A percentile compares a stretch with the other conserved stretches of the same genome.
These are phyloP conservation scores for Pagetopsis macropterus DNA, from an alignment of 2,797 vertebrate genomes.

Conservation along the genomic window DNA sequence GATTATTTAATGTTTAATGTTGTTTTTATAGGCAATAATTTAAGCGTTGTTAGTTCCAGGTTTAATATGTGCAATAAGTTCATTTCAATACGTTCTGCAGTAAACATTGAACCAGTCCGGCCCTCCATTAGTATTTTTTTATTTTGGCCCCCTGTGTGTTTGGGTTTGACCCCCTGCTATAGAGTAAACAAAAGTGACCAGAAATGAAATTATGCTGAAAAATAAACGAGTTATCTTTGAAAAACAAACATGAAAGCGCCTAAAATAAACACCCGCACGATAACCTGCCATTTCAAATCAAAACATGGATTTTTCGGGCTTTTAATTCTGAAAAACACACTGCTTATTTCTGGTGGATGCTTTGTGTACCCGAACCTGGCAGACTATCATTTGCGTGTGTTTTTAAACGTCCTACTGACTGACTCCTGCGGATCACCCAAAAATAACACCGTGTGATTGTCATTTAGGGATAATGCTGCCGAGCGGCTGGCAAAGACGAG, in stretches of 20 bases:
- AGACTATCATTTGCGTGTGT: constrained; percentile 77
- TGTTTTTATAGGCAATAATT: no score
- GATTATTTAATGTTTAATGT: no score
- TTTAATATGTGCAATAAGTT: no score
- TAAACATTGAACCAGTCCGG: no score
- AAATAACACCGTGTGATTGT: constrained; percentile 82
- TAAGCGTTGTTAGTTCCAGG: no score
- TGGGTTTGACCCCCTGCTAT: no score
- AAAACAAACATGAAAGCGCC: constrained; percentile 38
- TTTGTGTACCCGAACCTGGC: constrained; percentile 69
- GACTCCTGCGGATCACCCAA: constrained; percentile 70
- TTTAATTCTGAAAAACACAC: constrained; percentile 61
- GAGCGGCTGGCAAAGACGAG: constrained; percentile 65
- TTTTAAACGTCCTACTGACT: constrained; percentile 72
- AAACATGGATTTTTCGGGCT: constrained; percentile 50
- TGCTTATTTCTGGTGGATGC: constrained; percentile 69
- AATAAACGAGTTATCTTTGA: constrained; percentile 6
- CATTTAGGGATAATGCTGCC: constrained; percentile 79
- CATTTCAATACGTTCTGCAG: no score
- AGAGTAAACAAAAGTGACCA: no score
- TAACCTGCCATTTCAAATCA: constrained; percentile 66
- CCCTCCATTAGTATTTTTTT: no score
- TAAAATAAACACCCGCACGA: constrained; percentile 50
- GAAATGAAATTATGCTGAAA: neutral
- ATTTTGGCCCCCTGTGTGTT: no score